Base-by-base conservation (phyloP, 1,140 invertebrate genomes). In the Psix sp. region DNA sequence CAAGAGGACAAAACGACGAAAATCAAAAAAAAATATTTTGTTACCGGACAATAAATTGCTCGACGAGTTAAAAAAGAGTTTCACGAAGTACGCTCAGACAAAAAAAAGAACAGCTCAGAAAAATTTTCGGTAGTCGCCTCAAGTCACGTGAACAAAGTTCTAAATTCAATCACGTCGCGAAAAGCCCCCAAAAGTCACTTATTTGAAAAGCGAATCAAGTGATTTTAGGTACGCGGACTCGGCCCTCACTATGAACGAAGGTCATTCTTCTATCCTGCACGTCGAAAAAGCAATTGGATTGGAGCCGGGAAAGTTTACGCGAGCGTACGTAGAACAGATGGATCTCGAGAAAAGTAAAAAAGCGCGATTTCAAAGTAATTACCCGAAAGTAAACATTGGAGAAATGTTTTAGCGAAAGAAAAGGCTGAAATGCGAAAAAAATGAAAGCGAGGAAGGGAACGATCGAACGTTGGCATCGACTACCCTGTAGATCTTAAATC, bases 81-180 rank as follows among this genome's bases (percentile, higher is more conserved):
- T 71, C 31, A n/a, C 13, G 6, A 62, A 54, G 13, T 71, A 62
- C 26, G 67, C 56, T n/a, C n/a, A n/a, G n/a, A n/a, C n/a, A n/a
- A n/a, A n/a, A n/a, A n/a, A n/a, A n/a, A n/a, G 3, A 38, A 43
- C 15, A 63, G 49, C 38, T 43, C 67, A 1, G 1, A 21, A 5
- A 71, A 62, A 43, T 71, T 62, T 43, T 71, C 57, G 0, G 18
- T 71, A 39, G 35, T 43, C 11, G 49, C 67, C 0, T 71, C 66
- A 5, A 62, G 66, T 17, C 66, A 71, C 13, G 42, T 1, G 7
- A 71, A 62, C 13, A 49, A 71, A 48, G 10, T 40, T 15, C 16
- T 71, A 11, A 71, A 71, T 33, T 35, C 40, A 14, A 62, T 62
- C 3, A 57, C 59, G 31, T 17, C 59, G 5, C 49, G 21, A 3